Conservation (phyloP, 2,113 vertebrate species). For the Etheostoma cragini region DNA sequence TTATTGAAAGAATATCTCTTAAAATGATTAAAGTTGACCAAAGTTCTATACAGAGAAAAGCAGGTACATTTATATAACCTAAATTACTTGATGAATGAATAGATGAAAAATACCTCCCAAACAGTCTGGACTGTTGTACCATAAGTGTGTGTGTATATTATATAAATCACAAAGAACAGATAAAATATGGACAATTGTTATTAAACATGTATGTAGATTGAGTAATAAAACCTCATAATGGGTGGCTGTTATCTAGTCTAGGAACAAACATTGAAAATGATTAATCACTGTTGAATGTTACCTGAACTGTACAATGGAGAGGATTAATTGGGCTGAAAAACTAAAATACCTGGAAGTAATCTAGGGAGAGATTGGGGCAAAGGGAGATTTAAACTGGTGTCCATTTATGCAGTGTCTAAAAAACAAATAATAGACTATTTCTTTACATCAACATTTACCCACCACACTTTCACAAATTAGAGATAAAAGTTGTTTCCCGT, state of each 20-base stretch:
- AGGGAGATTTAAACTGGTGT: not conserved
- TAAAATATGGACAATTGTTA: not conserved
- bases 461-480: not conserved
- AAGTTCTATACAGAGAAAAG: not conserved
- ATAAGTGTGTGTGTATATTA: too few relatives aligned
- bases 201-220: too few relatives aligned
- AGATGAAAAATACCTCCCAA: not conserved
- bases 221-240: not conserved
- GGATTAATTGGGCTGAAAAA: not conserved
- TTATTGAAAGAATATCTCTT: not conserved
- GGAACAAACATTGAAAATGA: not conserved
- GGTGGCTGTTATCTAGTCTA: not conserved
- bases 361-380: not conserved
- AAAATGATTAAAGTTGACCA: not conserved
- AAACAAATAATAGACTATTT: slow-evolving; percentile 14
- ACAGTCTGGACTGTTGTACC: not conserved
- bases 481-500: not conserved
- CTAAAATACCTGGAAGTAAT: not conserved
- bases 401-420: slow-evolving; percentile 3
- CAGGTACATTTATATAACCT: not conserved
- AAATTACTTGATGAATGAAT: not conserved
- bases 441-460: not conserved
- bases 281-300: not conserved
- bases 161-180: not conserved
- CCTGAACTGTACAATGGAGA: not conserved